Conservation (phyloP, 2,113 vertebrate species). For the Craseonycteris thonglongyai region DNA sequence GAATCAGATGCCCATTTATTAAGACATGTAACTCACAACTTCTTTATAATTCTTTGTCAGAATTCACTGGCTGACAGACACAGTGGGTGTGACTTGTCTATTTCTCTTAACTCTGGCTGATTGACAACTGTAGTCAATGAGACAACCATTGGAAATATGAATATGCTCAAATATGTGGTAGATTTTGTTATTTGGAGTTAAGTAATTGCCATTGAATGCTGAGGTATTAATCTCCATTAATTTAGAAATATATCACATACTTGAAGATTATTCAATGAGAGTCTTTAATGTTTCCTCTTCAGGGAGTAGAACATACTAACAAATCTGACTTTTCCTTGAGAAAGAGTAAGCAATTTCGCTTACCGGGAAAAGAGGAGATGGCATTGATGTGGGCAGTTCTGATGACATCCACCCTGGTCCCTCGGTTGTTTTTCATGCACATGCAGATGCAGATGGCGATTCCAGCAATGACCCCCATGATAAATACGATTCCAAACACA, state of each 20-base stretch:
- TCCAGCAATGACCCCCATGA: slow-evolving; percentile 91
- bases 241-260: not conserved
- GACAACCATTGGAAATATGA: not conserved
- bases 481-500: slow-evolving; percentile 92
- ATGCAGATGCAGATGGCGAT: slow-evolving; percentile 91
- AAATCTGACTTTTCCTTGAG: not conserved
- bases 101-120: not conserved
- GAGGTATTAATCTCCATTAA: not conserved
- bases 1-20: not conserved
- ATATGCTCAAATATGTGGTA: not conserved
- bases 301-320: not conserved
- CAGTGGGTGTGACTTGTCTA: not conserved
- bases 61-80: not conserved
- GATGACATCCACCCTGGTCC: slow-evolving; percentile 86
- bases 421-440: slow-evolving; percentile 88
- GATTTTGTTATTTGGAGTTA: not conserved
- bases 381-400: slow-evolving; percentile 83
- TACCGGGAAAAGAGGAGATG: slow-evolving; percentile 85
- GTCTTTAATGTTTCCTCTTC: slow-evolving; percentile 51
- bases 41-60: slow-evolving; percentile 15
- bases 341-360: not conserved
- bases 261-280: not conserved
- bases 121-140: not conserved
- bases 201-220: not conserved
- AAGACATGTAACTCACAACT: not conserved